phyloP scores from a whole-genome alignment of 2,113 vertebrate genomes.

The Coturnix japonica region DNA sequence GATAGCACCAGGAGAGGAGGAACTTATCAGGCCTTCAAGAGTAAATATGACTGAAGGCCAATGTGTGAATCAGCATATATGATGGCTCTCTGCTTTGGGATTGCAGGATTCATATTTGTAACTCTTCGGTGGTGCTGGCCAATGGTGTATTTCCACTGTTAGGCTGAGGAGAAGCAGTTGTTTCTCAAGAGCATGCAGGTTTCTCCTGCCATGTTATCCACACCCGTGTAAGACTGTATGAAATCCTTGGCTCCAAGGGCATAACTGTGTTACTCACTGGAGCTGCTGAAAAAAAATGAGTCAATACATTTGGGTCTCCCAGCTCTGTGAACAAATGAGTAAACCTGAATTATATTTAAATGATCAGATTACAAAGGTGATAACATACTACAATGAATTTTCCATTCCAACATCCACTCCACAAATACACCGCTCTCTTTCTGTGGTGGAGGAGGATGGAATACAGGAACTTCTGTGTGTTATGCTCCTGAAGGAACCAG shows the following conservation, averaged over 20 bases:
- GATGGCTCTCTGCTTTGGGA: neutral
- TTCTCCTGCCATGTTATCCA: neutral
- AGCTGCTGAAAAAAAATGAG: slow-evolving; percentile 12
- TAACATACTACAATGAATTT: neutral
- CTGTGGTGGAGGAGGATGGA: neutral
- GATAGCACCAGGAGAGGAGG: neutral
- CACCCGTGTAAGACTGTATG: neutral
- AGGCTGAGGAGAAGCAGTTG: neutral
- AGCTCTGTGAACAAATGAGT: slow-evolving; percentile 24
- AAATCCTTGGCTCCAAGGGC: slow-evolving; percentile 1
- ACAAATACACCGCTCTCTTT: neutral
- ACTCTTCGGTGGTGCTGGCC: neutral
- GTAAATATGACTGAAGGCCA: neutral
- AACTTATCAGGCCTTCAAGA: neutral
- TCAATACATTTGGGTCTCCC: slow-evolving; percentile 35
- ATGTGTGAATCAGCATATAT: neutral
- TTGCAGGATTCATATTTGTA: neutral
- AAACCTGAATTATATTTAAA: slow-evolving; percentile 44
- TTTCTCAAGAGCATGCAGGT: neutral
- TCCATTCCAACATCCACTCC: neutral
- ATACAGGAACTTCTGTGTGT: neutral
- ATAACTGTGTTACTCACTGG: neutral
- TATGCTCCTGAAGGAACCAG: neutral
- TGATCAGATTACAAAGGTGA: neutral
- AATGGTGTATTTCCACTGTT: neutral